Conservation (phyloP, 2,113 vertebrate genomes). For the Phainopepla nitens region DNA sequence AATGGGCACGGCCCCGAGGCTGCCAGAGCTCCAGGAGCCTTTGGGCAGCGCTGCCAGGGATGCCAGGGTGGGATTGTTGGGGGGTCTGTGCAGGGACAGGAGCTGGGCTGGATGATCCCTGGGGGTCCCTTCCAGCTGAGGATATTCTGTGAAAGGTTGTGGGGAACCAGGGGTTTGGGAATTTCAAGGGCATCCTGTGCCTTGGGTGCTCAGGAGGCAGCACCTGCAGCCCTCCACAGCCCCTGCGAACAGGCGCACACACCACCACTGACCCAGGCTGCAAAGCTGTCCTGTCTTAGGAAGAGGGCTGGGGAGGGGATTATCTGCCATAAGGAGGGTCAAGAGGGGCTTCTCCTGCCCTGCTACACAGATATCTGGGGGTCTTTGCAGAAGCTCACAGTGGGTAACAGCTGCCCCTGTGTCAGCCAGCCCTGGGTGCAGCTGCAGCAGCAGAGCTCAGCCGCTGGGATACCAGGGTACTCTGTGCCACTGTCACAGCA, state of each 20-base stretch:
- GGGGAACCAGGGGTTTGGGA: background rate
- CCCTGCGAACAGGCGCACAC: background rate
- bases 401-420: background rate
- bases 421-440: background rate
- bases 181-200: background rate
- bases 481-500: background rate
- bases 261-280: background rate
- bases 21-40: background rate
- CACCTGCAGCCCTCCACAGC: too few relatives aligned
- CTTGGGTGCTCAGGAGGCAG: background rate
- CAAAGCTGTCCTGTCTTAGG: accelerated
- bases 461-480: background rate
- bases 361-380: accelerated
- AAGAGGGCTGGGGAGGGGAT: background rate
- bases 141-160: background rate
- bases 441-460: background rate
- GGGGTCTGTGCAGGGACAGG: background rate
- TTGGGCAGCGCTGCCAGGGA: background rate
- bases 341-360: background rate
- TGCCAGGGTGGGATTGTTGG: background rate
- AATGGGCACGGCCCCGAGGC: background rate
- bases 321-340: background rate
- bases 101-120: accelerated
- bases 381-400: background rate
- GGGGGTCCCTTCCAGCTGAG: background rate